Evolutionary conservation across 2,797 vertebrate genomes (phyloP).

Genomic region (Tauraco hartlaubi): DNA sequence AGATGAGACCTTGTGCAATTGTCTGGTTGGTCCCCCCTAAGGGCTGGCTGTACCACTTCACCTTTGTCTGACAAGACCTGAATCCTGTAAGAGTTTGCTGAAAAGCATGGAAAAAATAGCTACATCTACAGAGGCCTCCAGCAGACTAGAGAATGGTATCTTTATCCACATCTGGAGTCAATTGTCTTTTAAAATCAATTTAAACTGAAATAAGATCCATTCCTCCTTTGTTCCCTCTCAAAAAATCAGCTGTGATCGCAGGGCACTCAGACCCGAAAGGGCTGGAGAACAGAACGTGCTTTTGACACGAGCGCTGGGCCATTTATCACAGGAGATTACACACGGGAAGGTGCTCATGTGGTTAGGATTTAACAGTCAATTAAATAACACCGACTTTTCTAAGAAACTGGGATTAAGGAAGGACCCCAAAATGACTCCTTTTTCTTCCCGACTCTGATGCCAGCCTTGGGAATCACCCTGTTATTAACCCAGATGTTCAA

Average conservation of each 20-base stretch:
- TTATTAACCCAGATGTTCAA: not conserved
- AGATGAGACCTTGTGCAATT: not conserved
- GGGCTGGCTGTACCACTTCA: not conserved
- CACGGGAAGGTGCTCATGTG: slow-evolving; percentile 42
- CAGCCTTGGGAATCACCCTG: not conserved
- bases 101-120: not conserved
- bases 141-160: not conserved
- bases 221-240: not conserved
- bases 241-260: not conserved
- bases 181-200: not conserved
- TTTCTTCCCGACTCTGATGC: slow-evolving; percentile 29
- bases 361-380: slow-evolving; percentile 63
- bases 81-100: not conserved
- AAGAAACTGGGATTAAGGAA: slow-evolving; percentile 44
- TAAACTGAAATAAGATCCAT: not conserved
- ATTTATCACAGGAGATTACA: slow-evolving; percentile 61
- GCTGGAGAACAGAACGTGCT: not conserved
- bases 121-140: not conserved
- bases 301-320: not conserved
- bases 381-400: slow-evolving; percentile 33
- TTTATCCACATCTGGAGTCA: not conserved
- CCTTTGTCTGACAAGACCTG: not conserved
- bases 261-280: not conserved
- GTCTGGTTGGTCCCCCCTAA: not conserved
- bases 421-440: slow-evolving; percentile 22